Conservation (phyloP, 2,113 vertebrate species). For the Lycocorax pyrrhopterus region DNA sequence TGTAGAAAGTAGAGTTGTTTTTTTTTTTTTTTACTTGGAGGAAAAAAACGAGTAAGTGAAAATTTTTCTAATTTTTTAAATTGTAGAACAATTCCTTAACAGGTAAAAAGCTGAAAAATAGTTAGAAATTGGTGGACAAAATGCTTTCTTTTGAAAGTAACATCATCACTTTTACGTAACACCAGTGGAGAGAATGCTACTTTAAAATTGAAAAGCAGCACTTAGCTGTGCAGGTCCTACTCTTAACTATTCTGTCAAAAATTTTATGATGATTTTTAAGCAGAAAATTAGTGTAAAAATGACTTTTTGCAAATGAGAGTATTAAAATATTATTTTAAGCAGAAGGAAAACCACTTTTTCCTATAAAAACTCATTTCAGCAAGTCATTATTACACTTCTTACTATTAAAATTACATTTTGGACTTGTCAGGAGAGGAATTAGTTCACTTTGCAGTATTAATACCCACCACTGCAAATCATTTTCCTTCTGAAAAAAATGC, state of each 20-base stretch:
- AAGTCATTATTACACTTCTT: neutral
- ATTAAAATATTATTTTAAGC: neutral
- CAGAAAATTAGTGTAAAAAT: neutral
- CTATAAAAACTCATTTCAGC: neutral
- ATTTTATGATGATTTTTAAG: neutral
- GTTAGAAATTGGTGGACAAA: neutral
- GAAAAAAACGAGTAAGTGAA: neutral
- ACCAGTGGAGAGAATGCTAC: neutral
- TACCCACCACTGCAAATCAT: neutral
- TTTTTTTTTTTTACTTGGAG: fast-evolving
- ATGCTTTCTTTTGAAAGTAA: neutral
- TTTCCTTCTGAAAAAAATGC: neutral
- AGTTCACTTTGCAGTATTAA: neutral
- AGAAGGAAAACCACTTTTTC: neutral
- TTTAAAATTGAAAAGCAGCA: neutral
- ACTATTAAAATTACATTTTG: neutral
- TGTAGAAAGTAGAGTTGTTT: fast-evolving
- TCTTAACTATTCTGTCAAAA: neutral
- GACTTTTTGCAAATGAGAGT: neutral
- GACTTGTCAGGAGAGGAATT: neutral
- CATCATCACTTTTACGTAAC: neutral
- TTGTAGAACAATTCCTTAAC: neutral
- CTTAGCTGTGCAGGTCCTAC: neutral
- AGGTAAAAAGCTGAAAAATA: neutral
- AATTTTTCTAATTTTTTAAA: neutral